A percentile compares a stretch with the other conserved stretches of the same genome.
These are phyloP conservation scores for Zaprionus bogoriensis DNA, from an alignment of 2,888 invertebrate species.

Conservation along the genomic window DNA sequence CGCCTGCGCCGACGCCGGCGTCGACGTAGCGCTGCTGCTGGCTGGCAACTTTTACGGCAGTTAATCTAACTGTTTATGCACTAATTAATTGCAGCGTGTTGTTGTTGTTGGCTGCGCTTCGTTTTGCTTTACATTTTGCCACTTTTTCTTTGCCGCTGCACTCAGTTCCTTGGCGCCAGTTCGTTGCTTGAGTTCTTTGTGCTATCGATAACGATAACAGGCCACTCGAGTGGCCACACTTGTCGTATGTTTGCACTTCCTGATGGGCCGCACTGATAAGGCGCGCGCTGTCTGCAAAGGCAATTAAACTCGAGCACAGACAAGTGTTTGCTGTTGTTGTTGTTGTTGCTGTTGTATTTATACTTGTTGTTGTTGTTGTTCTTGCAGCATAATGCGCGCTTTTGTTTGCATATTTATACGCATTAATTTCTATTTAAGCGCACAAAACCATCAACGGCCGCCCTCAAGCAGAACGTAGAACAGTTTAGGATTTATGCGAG, in stretches of 20 bases:
- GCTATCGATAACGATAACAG: conserved; percentile 15
- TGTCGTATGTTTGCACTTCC: conserved; percentile 20
- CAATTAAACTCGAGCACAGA: conserved; percentile 10
- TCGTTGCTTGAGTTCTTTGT: conserved; percentile 74
- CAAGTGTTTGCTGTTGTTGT: conserved; percentile 10
- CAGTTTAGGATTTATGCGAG: conserved; percentile 36
- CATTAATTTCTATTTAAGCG: conserved; percentile 67
- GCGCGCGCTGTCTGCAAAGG: not conserved
- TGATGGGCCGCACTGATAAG: conserved; percentile 3
- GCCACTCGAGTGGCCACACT: conserved; percentile 13
- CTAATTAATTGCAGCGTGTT: conserved; percentile 77
- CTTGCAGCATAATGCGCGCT: conserved; percentile 44
- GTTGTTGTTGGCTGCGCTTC: conserved; percentile 4
- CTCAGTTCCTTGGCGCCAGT: conserved; percentile 35
- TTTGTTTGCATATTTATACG: conserved; percentile 64
- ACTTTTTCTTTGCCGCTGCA: conserved; percentile 3
- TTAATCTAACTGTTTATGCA: conserved; percentile 81
- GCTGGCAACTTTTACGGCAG: conserved; percentile 60
- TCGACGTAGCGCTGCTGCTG: conserved; percentile 10
- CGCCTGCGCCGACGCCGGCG: conserved; percentile 1
- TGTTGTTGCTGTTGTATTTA: too few species aligned
- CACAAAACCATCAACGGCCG: conserved; percentile 24
- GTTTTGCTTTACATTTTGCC: conserved; percentile 21
- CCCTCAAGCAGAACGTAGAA: conserved; percentile 63
- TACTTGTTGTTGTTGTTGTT: conserved; percentile 10